Base-by-base conservation (phyloP, 2,113 vertebrate species). In the Colossoma macropomum region DNA sequence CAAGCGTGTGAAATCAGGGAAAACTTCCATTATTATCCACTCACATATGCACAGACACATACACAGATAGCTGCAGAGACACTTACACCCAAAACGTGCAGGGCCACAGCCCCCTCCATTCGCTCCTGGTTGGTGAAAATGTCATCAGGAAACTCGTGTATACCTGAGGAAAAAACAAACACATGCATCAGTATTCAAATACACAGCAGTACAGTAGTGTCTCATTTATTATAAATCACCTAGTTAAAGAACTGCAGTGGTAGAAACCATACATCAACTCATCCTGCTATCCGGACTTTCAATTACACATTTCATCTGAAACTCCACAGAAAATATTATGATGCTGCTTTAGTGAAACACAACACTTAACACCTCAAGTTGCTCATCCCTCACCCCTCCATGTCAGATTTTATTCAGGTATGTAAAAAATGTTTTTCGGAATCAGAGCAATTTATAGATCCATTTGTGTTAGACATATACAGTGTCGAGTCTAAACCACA, bases 21-120 rank as follows among this genome's bases (percentile, higher is more conserved):
- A 45, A 11, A 1, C 41, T 17, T 19, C 15, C 30, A 30, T 32
- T 15, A 45, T 45, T 9, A 19, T 23, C 63, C 5, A 15, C 19
- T 34, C 17, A 9, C 66, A 38, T 15, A 38, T 19, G 41, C 66
- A 34, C 4, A n/a, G 0, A 68, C 27, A 32, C 45, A 52, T 16
- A 54, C 65, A 79, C 5, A 77, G 13, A 84, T 1, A 63, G 28
- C 5, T 38, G 66, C 25, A 28, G 27, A 63, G 19, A 83, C 52
- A 98, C 98, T 98, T 94, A 99, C 98, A 92, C 95, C 97, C 45
- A 99, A 89, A 79, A 98, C 95, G 0, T 99, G 98, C 52, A 99
- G 94, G 59, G 95, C 90, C 75, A 99, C 94, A 0, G 97, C 98
- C 84, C 98, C 98, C 1, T 96, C 96, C 27, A 93, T 86, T 48